phyloP scores from a whole-genome alignment of 2,888 invertebrate genomes.

The Drosophila diplacantha region DNA sequence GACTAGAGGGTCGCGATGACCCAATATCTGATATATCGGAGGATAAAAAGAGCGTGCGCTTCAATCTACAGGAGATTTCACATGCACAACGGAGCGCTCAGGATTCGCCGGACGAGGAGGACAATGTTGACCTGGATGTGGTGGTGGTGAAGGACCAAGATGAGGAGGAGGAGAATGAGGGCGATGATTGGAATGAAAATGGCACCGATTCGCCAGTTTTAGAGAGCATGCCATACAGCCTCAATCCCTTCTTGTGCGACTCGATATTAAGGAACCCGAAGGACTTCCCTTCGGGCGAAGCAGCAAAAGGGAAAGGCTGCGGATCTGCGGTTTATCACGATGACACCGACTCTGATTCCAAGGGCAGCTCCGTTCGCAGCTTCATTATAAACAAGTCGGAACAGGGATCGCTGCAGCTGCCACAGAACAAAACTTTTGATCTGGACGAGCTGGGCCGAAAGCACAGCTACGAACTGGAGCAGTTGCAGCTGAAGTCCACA shows the following conservation, averaged over 20 bases:
- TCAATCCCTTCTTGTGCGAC: constrained; percentile 73
- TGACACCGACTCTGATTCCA: constrained; percentile 77
- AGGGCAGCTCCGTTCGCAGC: constrained; percentile 75
- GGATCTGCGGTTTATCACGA: constrained; percentile 74
- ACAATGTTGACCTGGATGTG: constrained; percentile 49
- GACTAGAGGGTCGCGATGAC: constrained; percentile 64
- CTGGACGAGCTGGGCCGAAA: constrained; percentile 78
- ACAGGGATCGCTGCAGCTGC: constrained; percentile 78
- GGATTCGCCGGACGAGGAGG: constrained; percentile 70
- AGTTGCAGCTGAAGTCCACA: constrained; percentile 79
- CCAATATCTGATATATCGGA: constrained; percentile 76
- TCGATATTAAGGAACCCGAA: background rate
- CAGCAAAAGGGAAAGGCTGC: constrained; percentile 21
- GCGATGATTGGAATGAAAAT: constrained; percentile 69
- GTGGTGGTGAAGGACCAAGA: constrained; percentile 46
- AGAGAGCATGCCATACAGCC: constrained; percentile 53
- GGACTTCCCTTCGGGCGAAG: background rate
- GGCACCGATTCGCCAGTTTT: constrained; percentile 69
- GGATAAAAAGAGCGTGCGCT: constrained; percentile 87
- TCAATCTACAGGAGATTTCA: constrained; percentile 78
- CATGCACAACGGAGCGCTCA: constrained; percentile 62
- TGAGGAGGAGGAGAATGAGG: constrained; percentile 49
- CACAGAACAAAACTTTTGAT: constrained; percentile 77
- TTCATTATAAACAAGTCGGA: constrained; percentile 75
- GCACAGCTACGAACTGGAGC: constrained; percentile 73